These are phyloP conservation scores for Ophion ventricosus DNA, from an alignment of 2,888 invertebrate species.

Conservation along the genomic window DNA sequence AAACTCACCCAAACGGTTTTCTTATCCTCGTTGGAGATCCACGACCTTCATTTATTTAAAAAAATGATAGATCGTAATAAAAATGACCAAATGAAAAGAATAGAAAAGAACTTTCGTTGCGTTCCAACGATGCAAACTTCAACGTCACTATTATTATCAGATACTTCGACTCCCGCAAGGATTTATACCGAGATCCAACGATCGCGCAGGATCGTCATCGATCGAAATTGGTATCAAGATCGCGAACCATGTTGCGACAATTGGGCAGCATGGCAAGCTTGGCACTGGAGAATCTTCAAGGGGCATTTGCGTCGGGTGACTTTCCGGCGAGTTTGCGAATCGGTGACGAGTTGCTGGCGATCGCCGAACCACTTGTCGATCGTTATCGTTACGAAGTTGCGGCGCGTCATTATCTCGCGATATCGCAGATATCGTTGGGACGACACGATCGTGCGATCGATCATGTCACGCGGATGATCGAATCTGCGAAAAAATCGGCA, in stretches of 20 bases:
- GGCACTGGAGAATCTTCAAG: conserved; percentile 69
- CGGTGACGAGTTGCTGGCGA: conserved; percentile 70
- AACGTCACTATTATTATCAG: conserved; percentile 66
- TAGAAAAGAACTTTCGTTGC: too few relatives aligned
- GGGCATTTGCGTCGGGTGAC: conserved; percentile 70
- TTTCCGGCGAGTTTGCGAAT: conserved; percentile 65
- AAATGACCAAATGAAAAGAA: too few relatives aligned
- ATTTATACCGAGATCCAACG: conserved; percentile 40
- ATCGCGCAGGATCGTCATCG: conserved; percentile 28
- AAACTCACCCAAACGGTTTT: too few relatives aligned
- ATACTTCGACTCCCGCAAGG: conserved; percentile 72
- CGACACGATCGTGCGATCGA: conserved; percentile 77
- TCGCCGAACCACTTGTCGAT: conserved; percentile 67
- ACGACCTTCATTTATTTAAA: too few relatives aligned
- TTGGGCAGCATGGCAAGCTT: conserved; percentile 64
- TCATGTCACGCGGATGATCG: conserved; percentile 72
- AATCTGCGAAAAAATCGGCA: conserved; percentile 69
- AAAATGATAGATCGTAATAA: too few relatives aligned
- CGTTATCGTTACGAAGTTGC: conserved; percentile 70
- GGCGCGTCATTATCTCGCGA: conserved; percentile 72
- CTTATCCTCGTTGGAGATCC: too few relatives aligned
- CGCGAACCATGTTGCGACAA: conserved; percentile 65
- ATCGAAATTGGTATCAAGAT: conserved; percentile 29
- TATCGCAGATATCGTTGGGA: conserved; percentile 71
- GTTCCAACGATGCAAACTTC: too few relatives aligned